Conservation (phyloP, 2,888 invertebrate species). For the Latrodectus elegans region DNA sequence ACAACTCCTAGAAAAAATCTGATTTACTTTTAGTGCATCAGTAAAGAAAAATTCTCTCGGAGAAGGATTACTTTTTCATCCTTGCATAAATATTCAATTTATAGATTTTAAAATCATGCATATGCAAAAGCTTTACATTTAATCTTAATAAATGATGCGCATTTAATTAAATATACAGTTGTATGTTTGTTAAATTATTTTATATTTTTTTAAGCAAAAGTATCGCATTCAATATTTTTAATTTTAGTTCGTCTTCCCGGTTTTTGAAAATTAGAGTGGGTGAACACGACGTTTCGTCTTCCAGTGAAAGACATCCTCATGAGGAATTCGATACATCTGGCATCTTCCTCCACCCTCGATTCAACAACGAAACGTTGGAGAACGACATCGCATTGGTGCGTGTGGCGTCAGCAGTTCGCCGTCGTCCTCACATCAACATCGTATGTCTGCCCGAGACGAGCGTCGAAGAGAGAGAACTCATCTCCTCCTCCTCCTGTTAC, state of each 20-base stretch:
- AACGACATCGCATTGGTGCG: conserved; percentile 76
- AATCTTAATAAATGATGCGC: too few relatives aligned
- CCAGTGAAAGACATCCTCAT: conserved; percentile 74
- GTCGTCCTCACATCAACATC: conserved; percentile 74
- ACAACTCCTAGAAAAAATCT: too few relatives aligned
- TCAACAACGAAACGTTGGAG: conserved; percentile 74
- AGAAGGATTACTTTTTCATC: too few relatives aligned
- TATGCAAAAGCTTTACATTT: too few relatives aligned
- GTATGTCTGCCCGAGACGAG: conserved; percentile 74
- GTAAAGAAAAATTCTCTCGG: too few relatives aligned
- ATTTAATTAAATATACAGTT: too few relatives aligned
- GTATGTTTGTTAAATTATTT: too few relatives aligned
- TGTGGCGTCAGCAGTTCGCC: conserved; percentile 72
- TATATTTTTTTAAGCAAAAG: too few relatives aligned
- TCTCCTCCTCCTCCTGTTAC: conserved; percentile 72
- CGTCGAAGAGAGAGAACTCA: conserved; percentile 64
- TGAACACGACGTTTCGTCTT: conserved; percentile 75
- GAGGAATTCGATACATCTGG: conserved; percentile 73
- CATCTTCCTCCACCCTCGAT: conserved; percentile 72
- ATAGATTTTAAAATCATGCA: too few relatives aligned
- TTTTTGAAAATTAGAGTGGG: conserved; percentile 75
- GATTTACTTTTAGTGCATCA: too few relatives aligned
- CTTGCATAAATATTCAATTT: too few relatives aligned
- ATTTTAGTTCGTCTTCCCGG: conserved; percentile 25
- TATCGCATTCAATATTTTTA: too few relatives aligned